A percentile compares a stretch with the other conserved stretches of the same genome.
Conservation (phyloP, 2,113 vertebrate genomes). For the Tachysurus fulvidraco region DNA sequence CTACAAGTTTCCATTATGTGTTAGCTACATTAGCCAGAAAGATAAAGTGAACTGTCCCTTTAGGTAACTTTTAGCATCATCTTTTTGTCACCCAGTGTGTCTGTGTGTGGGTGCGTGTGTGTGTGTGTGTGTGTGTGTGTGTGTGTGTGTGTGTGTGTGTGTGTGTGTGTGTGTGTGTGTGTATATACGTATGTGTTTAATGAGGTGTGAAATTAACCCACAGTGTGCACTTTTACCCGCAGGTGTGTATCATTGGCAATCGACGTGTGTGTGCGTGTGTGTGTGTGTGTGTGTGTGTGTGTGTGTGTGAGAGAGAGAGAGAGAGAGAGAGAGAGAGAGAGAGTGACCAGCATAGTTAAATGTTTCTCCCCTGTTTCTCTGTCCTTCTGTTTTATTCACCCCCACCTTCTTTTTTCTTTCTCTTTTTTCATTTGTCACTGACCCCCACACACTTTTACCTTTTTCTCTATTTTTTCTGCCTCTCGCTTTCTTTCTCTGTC, state of each 20-base stretch:
- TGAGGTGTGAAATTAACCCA: constrained; percentile 47
- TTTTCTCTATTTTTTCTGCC: neutral
- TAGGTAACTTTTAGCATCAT: neutral
- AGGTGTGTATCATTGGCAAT: constrained; percentile 10
- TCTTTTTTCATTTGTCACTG: neutral
- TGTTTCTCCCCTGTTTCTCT: neutral
- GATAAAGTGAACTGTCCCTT: neutral
- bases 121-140: neutral
- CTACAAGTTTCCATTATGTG: neutral
- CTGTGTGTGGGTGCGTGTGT: constrained; percentile 12
- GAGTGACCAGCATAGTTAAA: neutral
- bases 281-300: constrained; percentile 19
- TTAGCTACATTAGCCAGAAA: neutral
- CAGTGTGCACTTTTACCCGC: constrained; percentile 23
- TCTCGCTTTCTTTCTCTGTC: neutral
- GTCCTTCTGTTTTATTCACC: neutral
- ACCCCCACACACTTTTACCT: neutral
- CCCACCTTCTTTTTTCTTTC: neutral
- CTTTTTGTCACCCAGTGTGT: neutral
- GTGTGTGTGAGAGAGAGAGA: too few relatives aligned
- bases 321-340: neutral
- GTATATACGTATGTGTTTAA: constrained; percentile 21
- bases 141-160: constrained; percentile 8
- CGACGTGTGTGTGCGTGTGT: constrained; percentile 26
- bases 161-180: too few relatives aligned